Evolutionary conservation across 2,888 invertebrate genomes (phyloP).

Genomic region (Eucera pruinosa): DNA sequence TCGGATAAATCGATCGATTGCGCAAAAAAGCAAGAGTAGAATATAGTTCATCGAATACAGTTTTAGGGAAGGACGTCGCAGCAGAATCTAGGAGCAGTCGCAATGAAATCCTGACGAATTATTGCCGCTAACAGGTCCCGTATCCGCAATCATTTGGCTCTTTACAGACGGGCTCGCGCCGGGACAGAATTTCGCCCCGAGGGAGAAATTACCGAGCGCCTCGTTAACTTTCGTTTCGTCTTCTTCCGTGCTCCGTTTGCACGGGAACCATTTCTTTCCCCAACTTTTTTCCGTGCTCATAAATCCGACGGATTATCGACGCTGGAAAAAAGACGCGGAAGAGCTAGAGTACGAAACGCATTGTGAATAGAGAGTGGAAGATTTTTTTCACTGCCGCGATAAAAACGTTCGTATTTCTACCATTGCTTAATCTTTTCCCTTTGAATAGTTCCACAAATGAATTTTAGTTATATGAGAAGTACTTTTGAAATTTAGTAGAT

Average conservation of each 20-base stretch:
- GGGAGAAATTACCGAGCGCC: constrained; percentile 56
- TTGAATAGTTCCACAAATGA: no score
- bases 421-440: not conserved
- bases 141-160: constrained; percentile 27
- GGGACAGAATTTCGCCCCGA: constrained; percentile 41
- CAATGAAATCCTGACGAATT: constrained; percentile 44
- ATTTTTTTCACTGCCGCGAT: not conserved
- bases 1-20: constrained; percentile 16
- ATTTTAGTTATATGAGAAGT: not conserved
- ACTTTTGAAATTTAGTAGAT: no score
- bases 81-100: constrained; percentile 9
- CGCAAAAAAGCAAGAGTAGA: constrained; percentile 31
- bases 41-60: constrained; percentile 1
- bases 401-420: not conserved
- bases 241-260: constrained; percentile 28
- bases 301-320: constrained; percentile 45
- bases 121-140: constrained; percentile 49
- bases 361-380: not conserved
- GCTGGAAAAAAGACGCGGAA: constrained; percentile 36
- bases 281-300: constrained; percentile 32
- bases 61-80: constrained; percentile 3
- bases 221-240: constrained; percentile 60
- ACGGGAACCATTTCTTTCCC: constrained; percentile 20
- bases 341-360: constrained; percentile 21
- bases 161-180: constrained; percentile 22